These are phyloP conservation scores for Physocephala rufipes DNA, from an alignment of 2,888 invertebrate species.

Conservation along the genomic window DNA sequence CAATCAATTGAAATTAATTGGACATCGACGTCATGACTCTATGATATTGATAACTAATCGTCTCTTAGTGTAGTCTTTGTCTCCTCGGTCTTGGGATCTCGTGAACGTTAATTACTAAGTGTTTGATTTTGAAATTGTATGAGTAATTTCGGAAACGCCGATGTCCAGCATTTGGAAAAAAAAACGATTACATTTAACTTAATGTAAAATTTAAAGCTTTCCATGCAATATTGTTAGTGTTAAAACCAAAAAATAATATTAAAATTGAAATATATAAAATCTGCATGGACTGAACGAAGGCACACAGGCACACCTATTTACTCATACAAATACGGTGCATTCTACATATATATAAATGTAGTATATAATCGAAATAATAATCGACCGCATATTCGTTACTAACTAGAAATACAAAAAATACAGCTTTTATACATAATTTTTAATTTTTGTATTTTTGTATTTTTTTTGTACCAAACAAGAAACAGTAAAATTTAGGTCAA, in stretches of 20 bases:
- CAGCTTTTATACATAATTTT: constrained; percentile 29
- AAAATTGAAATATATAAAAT: not conserved
- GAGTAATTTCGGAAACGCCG: too few species aligned
- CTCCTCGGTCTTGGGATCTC: too few species aligned
- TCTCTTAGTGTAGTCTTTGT: too few species aligned
- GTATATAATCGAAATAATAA: constrained; percentile 9
- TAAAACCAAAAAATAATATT: constrained; percentile 16
- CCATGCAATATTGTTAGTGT: not conserved
- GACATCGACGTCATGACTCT: too few species aligned
- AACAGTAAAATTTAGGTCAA: constrained; percentile 63
- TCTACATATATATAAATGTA: not conserved
- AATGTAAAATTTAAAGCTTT: too few species aligned
- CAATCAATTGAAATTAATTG: too few species aligned
- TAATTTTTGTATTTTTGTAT: constrained; percentile 37
- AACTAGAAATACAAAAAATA: constrained; percentile 23
- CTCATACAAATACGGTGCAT: constrained; percentile 18
- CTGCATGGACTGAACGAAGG: too few species aligned
- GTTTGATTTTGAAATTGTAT: too few species aligned
- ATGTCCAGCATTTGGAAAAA: too few species aligned
- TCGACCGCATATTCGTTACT: not conserved
- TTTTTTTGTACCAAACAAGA: constrained; percentile 53
- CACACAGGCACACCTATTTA: constrained; percentile 22
- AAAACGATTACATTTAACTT: too few species aligned
- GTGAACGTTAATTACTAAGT: too few species aligned
- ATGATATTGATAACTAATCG: too few species aligned